Evolutionary conservation across 2,888 invertebrate species (phyloP).

Genomic region (Rotaria magnacalcarata): DNA sequence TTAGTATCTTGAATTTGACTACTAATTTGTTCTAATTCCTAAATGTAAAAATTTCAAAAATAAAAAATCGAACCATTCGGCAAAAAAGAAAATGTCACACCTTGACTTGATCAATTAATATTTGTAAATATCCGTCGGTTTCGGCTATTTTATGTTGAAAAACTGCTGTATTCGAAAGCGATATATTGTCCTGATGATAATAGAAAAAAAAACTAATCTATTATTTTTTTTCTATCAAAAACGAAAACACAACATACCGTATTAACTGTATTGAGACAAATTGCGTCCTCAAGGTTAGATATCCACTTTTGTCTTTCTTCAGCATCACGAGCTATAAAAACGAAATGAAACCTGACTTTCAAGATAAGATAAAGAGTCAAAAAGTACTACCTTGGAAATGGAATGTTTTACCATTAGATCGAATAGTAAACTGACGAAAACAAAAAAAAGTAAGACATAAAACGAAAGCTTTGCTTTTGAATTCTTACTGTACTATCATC

Average conservation of each 20-base stretch:
- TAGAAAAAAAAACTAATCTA: not conserved
- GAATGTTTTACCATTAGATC: slow-evolving; percentile 2
- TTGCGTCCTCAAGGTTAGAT: slow-evolving; percentile 85
- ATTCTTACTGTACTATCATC: slow-evolving; percentile 72
- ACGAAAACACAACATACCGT: not conserved
- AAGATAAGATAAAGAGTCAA: not conserved
- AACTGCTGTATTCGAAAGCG: slow-evolving; percentile 68
- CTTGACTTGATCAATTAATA: slow-evolving; percentile 85
- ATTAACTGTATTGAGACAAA: slow-evolving; percentile 69
- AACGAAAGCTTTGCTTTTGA: not conserved
- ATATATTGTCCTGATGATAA: slow-evolving; percentile 55
- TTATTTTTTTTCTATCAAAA: not conserved
- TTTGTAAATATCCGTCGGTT: slow-evolving; percentile 88
- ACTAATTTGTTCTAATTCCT: not conserved
- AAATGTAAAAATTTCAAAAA: not conserved
- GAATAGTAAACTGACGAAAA: slow-evolving; percentile 16
- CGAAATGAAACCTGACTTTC: slow-evolving; percentile 65
- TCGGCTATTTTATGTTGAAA: slow-evolving; percentile 74
- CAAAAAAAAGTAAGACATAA: not conserved
- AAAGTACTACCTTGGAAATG: slow-evolving; percentile 5
- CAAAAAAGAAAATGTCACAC: slow-evolving; percentile 53
- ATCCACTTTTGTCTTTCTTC: slow-evolving; percentile 95
- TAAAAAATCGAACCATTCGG: too few relatives aligned
- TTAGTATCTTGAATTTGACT: not conserved
- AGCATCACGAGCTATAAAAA: slow-evolving; percentile 73